Evolutionary conservation across 2,888 invertebrate genomes (phyloP).

Genomic region (Prosapia bicincta): DNA sequence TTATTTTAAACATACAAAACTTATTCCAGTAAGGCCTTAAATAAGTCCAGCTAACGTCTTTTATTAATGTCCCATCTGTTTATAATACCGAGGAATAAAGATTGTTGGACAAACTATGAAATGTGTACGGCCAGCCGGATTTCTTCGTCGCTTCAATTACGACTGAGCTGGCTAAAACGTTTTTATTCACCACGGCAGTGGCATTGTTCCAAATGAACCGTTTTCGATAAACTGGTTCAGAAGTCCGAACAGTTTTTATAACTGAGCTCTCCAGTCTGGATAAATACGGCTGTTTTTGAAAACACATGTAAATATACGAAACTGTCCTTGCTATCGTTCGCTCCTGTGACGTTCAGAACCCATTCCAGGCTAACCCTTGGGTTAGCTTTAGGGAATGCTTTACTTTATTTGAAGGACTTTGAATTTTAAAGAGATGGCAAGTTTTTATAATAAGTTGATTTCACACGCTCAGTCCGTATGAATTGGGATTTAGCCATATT

Average conservation of each 20-base stretch:
- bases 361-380: no score
- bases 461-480: no score
- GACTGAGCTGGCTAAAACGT: background rate
- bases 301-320: background rate
- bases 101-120: background rate
- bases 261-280: background rate
- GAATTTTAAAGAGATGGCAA: no score
- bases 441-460: no score
- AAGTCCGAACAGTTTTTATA: background rate
- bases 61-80: background rate
- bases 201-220: background rate
- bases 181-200: background rate
- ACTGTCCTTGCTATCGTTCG: background rate
- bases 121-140: background rate
- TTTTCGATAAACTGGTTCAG: conserved; percentile 1
- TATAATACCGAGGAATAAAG: background rate
- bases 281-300: background rate
- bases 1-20: no score
- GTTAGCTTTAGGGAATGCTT: no score
- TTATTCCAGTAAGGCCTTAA: background rate
- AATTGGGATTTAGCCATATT: no score
- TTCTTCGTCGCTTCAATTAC: background rate
- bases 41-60: background rate
- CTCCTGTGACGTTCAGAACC: no score
- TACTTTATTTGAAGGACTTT: no score